Evolutionary conservation across 2,797 vertebrate genomes (phyloP).

Genomic region (Peromyscus nudipes): DNA sequence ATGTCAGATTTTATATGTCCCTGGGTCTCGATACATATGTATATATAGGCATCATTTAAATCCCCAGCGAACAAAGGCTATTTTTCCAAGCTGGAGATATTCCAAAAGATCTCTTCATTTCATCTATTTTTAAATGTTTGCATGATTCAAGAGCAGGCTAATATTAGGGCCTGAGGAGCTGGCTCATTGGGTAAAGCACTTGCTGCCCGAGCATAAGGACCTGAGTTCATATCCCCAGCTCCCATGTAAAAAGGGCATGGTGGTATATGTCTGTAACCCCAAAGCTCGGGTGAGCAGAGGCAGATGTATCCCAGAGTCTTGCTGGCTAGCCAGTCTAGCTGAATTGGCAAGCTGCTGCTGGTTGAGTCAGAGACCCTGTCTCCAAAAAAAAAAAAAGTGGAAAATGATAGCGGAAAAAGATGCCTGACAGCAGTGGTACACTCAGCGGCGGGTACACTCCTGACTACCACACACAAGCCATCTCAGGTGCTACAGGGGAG

Average conservation of each 20-base stretch:
- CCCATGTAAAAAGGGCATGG: background rate
- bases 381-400: background rate
- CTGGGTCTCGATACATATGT: constrained; percentile 75
- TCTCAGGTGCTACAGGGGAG: constrained; percentile 13
- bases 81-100: constrained; percentile 78
- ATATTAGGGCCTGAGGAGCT: constrained; percentile 45
- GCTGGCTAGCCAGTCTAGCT: background rate
- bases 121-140: constrained; percentile 81
- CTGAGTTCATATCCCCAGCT: background rate
- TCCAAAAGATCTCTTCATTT: constrained; percentile 78
- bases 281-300: background rate
- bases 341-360: background rate
- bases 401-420: background rate
- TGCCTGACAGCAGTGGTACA: background rate
- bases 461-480: too few relatives aligned
- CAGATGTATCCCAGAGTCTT: background rate
- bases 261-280: background rate
- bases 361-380: background rate
- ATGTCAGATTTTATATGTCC: constrained; percentile 77
- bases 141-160: constrained; percentile 70
- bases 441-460: background rate
- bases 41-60: constrained; percentile 76
- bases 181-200: background rate
- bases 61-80: constrained; percentile 78
- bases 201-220: background rate